These are phyloP conservation scores for Frankliniella intonsa DNA, from an alignment of 2,888 invertebrate genomes.

Conservation along the genomic window DNA sequence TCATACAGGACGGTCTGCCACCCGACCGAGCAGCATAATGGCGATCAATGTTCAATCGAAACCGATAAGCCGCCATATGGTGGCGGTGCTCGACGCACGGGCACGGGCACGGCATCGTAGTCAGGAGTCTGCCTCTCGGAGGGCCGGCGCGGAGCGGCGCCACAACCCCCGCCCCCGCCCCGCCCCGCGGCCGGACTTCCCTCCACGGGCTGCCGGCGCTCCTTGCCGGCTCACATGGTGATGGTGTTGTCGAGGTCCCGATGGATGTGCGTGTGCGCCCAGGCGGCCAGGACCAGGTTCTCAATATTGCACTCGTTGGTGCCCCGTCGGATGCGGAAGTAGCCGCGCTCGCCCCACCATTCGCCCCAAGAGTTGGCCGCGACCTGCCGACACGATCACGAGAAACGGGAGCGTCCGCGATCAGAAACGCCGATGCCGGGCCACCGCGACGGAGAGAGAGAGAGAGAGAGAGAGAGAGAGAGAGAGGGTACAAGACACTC, in stretches of 20 bases:
- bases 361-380: slow-evolving; percentile 93
- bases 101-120: no score
- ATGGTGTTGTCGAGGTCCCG: not conserved
- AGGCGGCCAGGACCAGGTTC: slow-evolving; percentile 76
- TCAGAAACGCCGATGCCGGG: not conserved
- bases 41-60: no score
- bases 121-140: no score
- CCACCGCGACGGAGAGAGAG: not conserved
- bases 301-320: slow-evolving; percentile 86
- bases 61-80: no score
- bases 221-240: not conserved
- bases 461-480: not conserved
- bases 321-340: slow-evolving; percentile 81
- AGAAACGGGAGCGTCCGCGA: slow-evolving; percentile 32
- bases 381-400: slow-evolving; percentile 54
- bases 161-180: no score
- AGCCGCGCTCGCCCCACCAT: slow-evolving; percentile 88
- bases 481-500: slow-evolving; percentile 43
- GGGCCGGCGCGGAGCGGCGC: no score
- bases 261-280: slow-evolving; percentile 44
- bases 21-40: no score
- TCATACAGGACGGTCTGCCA: no score
- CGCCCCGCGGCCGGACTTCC: no score
- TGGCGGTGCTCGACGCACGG: no score
- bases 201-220: no score